These are phyloP conservation scores for Isoperla grammatica DNA, from an alignment of 2,888 invertebrate genomes.

Conservation along the genomic window DNA sequence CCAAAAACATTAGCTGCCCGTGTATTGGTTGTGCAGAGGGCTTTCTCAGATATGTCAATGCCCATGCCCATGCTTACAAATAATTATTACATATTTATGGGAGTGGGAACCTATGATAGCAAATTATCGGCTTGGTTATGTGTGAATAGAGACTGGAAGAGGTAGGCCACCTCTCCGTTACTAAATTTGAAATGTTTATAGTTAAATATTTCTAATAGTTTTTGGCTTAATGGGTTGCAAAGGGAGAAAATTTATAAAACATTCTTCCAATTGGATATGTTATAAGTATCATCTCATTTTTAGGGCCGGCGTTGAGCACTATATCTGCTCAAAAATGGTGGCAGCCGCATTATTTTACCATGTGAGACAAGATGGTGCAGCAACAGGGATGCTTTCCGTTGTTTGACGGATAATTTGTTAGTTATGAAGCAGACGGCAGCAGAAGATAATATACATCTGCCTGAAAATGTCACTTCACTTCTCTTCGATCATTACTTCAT, in stretches of 20 bases:
- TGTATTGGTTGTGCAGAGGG: constrained; percentile 2
- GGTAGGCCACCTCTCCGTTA: no score
- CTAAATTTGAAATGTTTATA: no score
- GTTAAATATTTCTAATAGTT: no score
- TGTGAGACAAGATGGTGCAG: constrained; percentile 13
- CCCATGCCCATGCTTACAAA: no score
- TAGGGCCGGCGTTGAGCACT: constrained; percentile 1
- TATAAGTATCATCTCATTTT: no score
- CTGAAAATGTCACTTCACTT: background rate
- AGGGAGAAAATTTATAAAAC: no score
- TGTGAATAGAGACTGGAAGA: no score
- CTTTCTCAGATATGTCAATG: constrained; percentile 7
- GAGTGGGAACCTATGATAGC: no score
- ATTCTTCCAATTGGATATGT: no score
- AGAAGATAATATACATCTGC: background rate
- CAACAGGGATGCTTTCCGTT: constrained; percentile 10
- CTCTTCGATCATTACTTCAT: constrained; percentile 1
- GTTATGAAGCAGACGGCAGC: constrained; percentile 6
- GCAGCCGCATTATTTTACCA: constrained; percentile 6
- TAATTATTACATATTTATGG: no score
- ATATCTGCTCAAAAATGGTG: constrained; percentile 5
- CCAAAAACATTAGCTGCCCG: background rate
- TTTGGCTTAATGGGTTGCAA: no score
- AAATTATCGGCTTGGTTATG: no score
- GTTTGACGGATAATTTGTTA: background rate